A percentile compares a stretch with the other conserved stretches of the same genome.
Conservation (phyloP, 35 echinoderm and acorn worm species). For the Holothuria glaberrima region DNA sequence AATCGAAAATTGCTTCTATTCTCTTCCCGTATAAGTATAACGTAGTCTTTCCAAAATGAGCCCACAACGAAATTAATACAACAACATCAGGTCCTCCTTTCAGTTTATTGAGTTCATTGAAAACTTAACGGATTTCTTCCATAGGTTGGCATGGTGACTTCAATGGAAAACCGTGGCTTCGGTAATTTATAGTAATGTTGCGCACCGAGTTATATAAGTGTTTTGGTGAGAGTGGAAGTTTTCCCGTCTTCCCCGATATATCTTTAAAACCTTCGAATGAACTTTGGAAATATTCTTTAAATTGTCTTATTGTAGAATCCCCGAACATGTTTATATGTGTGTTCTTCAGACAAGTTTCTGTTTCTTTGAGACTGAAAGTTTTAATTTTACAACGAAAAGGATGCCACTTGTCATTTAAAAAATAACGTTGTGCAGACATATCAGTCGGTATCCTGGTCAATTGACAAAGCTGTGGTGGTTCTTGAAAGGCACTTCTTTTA, state of each 20-base stretch:
- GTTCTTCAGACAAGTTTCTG: background rate
- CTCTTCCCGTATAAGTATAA: background rate
- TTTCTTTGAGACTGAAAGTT: no score
- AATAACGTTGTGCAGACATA: no score
- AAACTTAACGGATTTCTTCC: background rate
- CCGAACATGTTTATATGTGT: background rate
- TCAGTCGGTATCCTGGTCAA: no score
- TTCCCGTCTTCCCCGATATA: background rate
- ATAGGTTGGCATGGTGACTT: background rate
- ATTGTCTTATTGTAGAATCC: no score
- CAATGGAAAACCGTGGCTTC: background rate
- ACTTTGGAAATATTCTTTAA: background rate
- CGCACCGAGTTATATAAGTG: background rate
- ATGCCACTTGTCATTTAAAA: no score
- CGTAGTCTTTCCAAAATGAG: constrained; percentile 17
- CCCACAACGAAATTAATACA: background rate
- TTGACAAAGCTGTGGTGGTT: no score
- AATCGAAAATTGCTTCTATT: background rate
- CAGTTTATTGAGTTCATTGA: background rate
- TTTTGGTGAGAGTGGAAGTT: background rate
- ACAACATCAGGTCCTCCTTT: background rate
- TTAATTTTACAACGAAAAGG: no score
- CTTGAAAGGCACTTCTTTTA: no score
- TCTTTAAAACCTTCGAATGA: background rate
- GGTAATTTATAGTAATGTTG: no score